A percentile compares a stretch with the other conserved stretches of the same genome.
Evolutionary conservation across 1,140 invertebrate species (phyloP).

Genomic region (Cheumatopsyche charites): DNA sequence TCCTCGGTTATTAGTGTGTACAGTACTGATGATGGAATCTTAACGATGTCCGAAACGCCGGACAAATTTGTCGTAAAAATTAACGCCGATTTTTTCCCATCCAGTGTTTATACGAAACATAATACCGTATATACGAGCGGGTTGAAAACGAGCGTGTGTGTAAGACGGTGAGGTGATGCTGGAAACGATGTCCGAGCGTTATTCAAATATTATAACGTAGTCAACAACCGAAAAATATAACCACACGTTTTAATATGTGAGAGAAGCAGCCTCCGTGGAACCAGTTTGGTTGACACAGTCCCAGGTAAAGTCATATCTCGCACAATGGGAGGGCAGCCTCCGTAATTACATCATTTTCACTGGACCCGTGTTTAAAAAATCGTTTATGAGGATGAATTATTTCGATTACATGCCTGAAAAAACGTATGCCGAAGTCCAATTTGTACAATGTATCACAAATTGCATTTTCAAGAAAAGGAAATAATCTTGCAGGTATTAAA

Average conservation of each 20-base stretch:
- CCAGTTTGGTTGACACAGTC: conserved; percentile 36
- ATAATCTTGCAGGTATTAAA: conserved; percentile 20
- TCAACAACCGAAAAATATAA: conserved; percentile 15
- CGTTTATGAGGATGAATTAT: too few species aligned
- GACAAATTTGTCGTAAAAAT: conserved; percentile 28
- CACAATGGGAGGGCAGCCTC: conserved; percentile 24
- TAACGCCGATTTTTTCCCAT: conserved; percentile 14
- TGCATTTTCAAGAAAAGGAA: not conserved
- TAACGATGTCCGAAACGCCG: conserved; percentile 23
- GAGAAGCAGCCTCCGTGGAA: not conserved
- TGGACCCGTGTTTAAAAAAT: not conserved
- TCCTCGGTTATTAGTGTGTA: not conserved
- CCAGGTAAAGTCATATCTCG: conserved; percentile 31
- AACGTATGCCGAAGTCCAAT: not conserved
- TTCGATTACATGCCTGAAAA: not conserved
- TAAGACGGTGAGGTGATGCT: conserved; percentile 24
- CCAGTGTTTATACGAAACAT: conserved; percentile 5
- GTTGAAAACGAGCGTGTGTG: not conserved
- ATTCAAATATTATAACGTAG: conserved; percentile 8
- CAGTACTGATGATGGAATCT: conserved; percentile 20
- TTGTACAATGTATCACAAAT: not conserved
- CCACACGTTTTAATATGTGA: conserved; percentile 9
- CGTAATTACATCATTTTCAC: conserved; percentile 15
- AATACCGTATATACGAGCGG: too few species aligned
- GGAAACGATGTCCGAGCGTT: not conserved